phyloP scores from a whole-genome alignment of 2,113 vertebrate genomes.

The Pica pica region DNA sequence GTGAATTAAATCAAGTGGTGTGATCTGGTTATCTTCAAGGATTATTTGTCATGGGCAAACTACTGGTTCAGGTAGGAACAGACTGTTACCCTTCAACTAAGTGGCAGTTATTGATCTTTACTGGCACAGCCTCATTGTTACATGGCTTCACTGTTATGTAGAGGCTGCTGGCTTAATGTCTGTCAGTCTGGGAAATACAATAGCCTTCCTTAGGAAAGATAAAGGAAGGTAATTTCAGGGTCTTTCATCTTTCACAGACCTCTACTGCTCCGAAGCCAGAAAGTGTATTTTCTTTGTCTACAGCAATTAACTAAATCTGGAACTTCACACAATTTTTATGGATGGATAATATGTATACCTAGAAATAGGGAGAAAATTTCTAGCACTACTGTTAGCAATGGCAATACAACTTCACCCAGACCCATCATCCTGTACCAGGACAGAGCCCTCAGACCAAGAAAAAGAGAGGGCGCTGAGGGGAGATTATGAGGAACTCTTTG shows the following conservation, averaged over 20 bases:
- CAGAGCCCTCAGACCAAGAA: not conserved
- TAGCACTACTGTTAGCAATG: not conserved
- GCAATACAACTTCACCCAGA: not conserved
- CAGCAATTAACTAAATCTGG: not conserved
- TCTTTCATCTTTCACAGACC: not conserved
- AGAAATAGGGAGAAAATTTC: not conserved
- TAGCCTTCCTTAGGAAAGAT: not conserved
- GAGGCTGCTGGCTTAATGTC: not conserved
- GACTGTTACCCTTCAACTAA: constrained; percentile 18
- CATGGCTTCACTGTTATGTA: not conserved
- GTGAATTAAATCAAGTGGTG: constrained; percentile 31
- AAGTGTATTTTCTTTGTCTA: not conserved
- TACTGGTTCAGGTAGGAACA: constrained; percentile 40
- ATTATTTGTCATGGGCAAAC: constrained; percentile 30
- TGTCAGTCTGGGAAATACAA: not conserved
- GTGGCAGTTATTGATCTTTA: constrained; percentile 32
- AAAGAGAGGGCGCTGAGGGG: rapidly evolving
- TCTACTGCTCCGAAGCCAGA: not conserved
- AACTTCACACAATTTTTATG: not conserved
- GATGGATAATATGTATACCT: not conserved
- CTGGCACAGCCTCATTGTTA: constrained; percentile 14
- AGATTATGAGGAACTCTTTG: not conserved
- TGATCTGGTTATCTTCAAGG: constrained; percentile 47
- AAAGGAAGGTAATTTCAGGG: not conserved
- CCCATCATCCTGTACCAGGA: not conserved